Percentiles rank a stretch among this genome's conserved stretches.
Conservation (phyloP, 1,140 invertebrate genomes). For the Trinorchestia longiramus region DNA sequence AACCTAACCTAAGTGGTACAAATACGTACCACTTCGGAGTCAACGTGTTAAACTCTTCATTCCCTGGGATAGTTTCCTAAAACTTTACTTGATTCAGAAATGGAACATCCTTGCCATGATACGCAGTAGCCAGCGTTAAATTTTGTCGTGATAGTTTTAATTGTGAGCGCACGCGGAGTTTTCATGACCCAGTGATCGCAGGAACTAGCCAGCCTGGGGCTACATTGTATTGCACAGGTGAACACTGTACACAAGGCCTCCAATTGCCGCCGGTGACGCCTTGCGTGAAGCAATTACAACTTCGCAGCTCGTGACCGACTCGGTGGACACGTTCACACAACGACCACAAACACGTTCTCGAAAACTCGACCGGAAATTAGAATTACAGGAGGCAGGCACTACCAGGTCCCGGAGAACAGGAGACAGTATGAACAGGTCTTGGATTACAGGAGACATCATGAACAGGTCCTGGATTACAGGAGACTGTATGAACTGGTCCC, state of each 20-base stretch:
- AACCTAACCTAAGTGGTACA: no score
- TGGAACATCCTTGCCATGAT: not conserved
- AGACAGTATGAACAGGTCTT: no score
- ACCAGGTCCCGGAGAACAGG: not conserved
- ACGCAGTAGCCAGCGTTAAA: not conserved
- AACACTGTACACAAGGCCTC: not conserved
- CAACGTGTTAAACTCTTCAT: no score
- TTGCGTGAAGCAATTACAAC: not conserved
- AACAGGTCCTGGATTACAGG: no score
- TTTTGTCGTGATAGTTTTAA: not conserved
- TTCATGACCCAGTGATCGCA: not conserved
- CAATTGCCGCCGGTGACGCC: not conserved
- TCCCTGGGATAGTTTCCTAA: not conserved
- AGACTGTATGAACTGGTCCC: no score
- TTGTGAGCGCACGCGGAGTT: not conserved
- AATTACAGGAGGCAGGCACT: not conserved
- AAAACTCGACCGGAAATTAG: slow-evolving; percentile 7
- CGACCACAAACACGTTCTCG: not conserved
- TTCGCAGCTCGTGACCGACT: not conserved
- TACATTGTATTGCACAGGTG: not conserved
- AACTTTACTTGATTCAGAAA: not conserved
- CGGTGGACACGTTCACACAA: not conserved
- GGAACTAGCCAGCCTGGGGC: not conserved
- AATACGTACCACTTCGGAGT: no score
- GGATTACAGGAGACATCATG: no score